These are phyloP conservation scores for Porites divaricata DNA, from an alignment of 92 coral and sea anemone species.

Conservation along the genomic window DNA sequence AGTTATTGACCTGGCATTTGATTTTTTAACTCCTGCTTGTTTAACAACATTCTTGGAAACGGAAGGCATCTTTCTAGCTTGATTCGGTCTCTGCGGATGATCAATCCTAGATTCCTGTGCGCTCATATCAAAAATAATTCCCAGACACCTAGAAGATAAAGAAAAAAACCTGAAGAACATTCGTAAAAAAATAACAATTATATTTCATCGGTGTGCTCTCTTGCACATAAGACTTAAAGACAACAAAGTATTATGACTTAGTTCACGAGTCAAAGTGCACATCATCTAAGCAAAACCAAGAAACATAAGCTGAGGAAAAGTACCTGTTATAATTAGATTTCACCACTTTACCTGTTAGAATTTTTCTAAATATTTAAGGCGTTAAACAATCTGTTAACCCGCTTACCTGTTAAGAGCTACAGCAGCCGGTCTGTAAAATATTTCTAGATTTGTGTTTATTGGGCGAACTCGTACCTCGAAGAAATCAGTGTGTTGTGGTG, in stretches of 20 bases:
- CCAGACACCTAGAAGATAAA: slow-evolving; percentile 9
- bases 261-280: background rate
- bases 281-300: background rate
- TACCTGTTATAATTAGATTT: slow-evolving; percentile 24
- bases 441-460: background rate
- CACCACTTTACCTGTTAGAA: slow-evolving; percentile 10
- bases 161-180: slow-evolving; percentile 1
- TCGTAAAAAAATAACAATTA: slow-evolving; percentile 33
- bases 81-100: slow-evolving; percentile 17
- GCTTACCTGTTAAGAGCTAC: slow-evolving; percentile 23
- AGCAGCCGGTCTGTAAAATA: background rate
- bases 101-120: slow-evolving; percentile 14
- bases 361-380: background rate
- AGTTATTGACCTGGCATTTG: slow-evolving; percentile 7
- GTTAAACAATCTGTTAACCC: slow-evolving; percentile 29
- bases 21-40: background rate
- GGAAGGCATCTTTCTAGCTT: slow-evolving; percentile 18
- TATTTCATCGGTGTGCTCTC: background rate
- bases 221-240: background rate
- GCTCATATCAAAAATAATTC: slow-evolving; percentile 11
- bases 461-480: background rate
- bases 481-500: background rate
- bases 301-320: background rate
- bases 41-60: slow-evolving; percentile 11
- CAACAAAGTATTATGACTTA: background rate